phyloP scores from a whole-genome alignment of 92 coral and sea anemone genomes.

The Palythoa grandis region DNA sequence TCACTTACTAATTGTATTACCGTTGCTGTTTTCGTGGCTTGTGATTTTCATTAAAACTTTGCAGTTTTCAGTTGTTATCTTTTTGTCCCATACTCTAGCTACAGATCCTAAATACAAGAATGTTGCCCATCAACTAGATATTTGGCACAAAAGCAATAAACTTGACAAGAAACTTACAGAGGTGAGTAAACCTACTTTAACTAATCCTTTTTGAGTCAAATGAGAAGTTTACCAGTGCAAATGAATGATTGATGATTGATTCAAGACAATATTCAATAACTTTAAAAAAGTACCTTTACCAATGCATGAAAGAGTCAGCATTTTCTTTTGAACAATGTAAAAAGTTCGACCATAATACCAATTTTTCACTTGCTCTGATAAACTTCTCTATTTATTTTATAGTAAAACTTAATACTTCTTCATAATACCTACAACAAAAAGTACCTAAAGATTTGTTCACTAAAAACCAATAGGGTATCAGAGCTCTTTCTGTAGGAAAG shows the following conservation, averaged over 20 bases:
- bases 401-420: too few species aligned
- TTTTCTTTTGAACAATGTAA: not conserved
- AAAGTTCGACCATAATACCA: too few species aligned
- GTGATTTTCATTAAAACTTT: not conserved
- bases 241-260: not conserved
- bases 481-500: too few species aligned
- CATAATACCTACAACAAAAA: too few species aligned
- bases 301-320: not conserved
- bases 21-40: not conserved
- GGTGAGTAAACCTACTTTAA: constrained; percentile 19
- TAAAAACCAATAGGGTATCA: too few species aligned
- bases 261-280: not conserved
- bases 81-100: constrained; percentile 36
- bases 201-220: not conserved
- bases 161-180: constrained; percentile 33
- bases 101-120: constrained; percentile 40
- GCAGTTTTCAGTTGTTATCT: not conserved
- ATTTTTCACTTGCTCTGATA: too few species aligned
- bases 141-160: constrained; percentile 54
- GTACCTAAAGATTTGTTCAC: too few species aligned
- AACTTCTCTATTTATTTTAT: too few species aligned
- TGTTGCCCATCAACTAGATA: constrained; percentile 42
- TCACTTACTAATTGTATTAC: not conserved
- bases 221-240: not conserved
- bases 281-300: not conserved